Conservation (phyloP, 2,113 vertebrate genomes). For the Nothoprocta perdicaria region DNA sequence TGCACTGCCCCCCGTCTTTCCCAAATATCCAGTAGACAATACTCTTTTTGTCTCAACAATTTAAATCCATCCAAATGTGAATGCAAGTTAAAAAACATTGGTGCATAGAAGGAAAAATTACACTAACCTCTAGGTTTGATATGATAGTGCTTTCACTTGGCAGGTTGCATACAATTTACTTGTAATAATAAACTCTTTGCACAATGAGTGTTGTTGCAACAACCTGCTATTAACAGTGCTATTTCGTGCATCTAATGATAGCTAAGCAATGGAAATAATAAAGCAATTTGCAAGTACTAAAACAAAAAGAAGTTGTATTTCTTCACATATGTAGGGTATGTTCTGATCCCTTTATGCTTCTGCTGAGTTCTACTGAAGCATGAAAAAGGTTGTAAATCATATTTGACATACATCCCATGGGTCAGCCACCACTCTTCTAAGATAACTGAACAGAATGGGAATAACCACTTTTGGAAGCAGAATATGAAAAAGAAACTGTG, state of each 20-base stretch:
- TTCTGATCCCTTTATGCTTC: conserved; percentile 63
- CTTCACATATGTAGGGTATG: neutral
- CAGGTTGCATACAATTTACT: conserved; percentile 12
- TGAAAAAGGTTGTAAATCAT: conserved; percentile 61
- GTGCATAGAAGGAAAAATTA: neutral
- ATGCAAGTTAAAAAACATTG: neutral
- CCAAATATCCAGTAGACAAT: neutral
- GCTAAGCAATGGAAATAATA: conserved; percentile 25
- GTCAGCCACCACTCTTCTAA: conserved; percentile 58
- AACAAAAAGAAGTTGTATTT: conserved; percentile 30
- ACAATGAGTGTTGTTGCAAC: conserved; percentile 2
- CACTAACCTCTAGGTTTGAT: neutral
- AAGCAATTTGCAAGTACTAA: conserved; percentile 5
- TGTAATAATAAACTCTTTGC: neutral
- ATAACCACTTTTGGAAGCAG: conserved; percentile 13
- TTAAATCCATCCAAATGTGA: neutral
- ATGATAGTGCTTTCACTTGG: neutral
- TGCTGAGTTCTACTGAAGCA: conserved; percentile 59
- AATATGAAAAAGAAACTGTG: conserved; percentile 43
- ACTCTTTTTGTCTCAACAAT: neutral
- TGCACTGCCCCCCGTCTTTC: neutral
- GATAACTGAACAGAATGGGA: conserved; percentile 47
- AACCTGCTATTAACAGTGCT: neutral
- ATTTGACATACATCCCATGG: conserved; percentile 49
- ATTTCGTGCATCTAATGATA: conserved; percentile 3